A percentile compares a stretch with the other conserved stretches of the same genome.
Evolutionary conservation across 2,797 vertebrate species (phyloP).

Genomic region (Heteromormyrus szaboi): DNA sequence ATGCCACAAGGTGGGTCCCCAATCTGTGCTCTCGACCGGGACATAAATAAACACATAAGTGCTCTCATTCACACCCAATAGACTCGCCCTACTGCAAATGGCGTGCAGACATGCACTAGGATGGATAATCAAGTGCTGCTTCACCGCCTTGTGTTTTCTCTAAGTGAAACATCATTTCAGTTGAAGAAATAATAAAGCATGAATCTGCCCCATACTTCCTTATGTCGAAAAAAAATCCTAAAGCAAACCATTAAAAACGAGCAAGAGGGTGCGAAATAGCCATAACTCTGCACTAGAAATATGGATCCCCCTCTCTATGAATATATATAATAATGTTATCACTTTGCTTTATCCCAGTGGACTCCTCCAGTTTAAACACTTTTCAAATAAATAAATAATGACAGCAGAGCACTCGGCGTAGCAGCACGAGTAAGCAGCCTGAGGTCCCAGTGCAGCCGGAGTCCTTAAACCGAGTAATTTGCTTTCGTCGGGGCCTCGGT

Average conservation of each 20-base stretch:
- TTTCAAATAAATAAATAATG: conserved; percentile 90
- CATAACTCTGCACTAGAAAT: neutral
- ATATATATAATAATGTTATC: conserved; percentile 46
- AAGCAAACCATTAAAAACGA: neutral
- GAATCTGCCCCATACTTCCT: neutral
- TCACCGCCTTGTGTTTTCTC: neutral
- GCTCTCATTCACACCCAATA: neutral
- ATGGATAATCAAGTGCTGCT: neutral
- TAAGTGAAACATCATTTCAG: neutral
- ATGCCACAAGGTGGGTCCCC: neutral
- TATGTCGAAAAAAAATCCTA: neutral
- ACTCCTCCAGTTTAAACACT: conserved; percentile 74
- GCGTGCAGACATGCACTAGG: neutral
- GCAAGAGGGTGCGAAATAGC: neutral
- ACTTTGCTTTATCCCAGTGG: conserved; percentile 61
- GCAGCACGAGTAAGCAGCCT: conserved; percentile 57
- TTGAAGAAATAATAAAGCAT: neutral
- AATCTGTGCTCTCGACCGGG: neutral
- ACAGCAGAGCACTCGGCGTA: conserved; percentile 52
- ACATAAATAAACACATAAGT: neutral
- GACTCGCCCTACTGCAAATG: neutral
- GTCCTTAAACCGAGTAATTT: conserved; percentile 81
- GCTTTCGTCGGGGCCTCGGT: conserved; percentile 66
- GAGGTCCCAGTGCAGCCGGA: conserved; percentile 75
- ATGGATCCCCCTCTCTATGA: conserved; percentile 9